Percentiles rank a stretch among this genome's conserved stretches.
These are phyloP conservation scores for Carapus acus DNA, from an alignment of 2,797 vertebrate species.

Conservation along the genomic window DNA sequence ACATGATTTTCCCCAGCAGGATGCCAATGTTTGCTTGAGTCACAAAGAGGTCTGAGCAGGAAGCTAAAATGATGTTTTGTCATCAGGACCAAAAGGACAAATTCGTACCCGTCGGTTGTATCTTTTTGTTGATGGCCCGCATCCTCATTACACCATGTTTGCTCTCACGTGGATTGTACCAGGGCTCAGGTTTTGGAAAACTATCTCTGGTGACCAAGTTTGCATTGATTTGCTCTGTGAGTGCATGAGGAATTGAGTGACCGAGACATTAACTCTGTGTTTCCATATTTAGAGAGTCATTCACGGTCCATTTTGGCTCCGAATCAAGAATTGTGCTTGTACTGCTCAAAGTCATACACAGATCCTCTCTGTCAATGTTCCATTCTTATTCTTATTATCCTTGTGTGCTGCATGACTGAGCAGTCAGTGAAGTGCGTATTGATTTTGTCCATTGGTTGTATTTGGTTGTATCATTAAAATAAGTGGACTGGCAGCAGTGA, in stretches of 20 bases:
- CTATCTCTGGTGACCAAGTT: slow-evolving; percentile 56
- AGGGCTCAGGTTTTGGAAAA: slow-evolving; percentile 32
- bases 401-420: background rate
- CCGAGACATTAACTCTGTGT: slow-evolving; percentile 32
- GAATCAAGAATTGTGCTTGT: slow-evolving; percentile 56
- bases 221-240: slow-evolving; percentile 40
- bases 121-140: slow-evolving; percentile 40
- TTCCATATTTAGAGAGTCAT: slow-evolving; percentile 52
- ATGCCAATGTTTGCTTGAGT: slow-evolving; percentile 2
- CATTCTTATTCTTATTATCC: slow-evolving; percentile 13
- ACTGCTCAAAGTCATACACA: slow-evolving; percentile 38
- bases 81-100: slow-evolving; percentile 7
- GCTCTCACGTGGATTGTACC: slow-evolving; percentile 43
- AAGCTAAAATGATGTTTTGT: slow-evolving; percentile 21
- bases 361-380: background rate
- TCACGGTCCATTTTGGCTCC: slow-evolving; percentile 32
- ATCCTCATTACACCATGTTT: slow-evolving; percentile 37
- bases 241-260: slow-evolving; percentile 43
- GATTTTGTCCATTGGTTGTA: slow-evolving; percentile 26
- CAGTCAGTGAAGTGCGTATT: slow-evolving; percentile 3
- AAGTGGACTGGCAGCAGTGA: slow-evolving; percentile 8
- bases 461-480: slow-evolving; percentile 21
- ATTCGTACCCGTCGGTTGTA: slow-evolving; percentile 17
- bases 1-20: no score
- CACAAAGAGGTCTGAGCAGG: slow-evolving; percentile 15